Conservation (phyloP, 1,140 invertebrate species). For the Atta colombica region DNA sequence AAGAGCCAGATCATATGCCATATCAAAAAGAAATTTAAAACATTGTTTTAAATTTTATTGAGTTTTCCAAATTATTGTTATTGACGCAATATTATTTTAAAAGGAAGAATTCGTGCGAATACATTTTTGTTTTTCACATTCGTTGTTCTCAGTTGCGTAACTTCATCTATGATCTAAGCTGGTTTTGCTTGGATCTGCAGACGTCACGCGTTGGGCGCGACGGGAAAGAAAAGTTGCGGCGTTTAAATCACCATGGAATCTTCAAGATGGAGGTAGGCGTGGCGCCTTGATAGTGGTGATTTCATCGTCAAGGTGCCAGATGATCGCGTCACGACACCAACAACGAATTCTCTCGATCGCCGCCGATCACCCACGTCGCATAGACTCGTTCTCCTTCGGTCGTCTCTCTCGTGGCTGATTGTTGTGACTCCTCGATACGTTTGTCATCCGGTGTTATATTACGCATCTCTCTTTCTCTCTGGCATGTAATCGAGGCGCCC, state of each 20-base stretch:
- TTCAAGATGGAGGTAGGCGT: conserved; percentile 43
- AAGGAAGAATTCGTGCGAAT: not conserved
- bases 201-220: not conserved
- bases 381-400: conserved; percentile 1
- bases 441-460: conserved; percentile 85
- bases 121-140: not conserved
- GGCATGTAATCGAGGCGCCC: conserved; percentile 71
- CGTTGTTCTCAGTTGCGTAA: not conserved
- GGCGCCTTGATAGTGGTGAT: conserved; percentile 28
- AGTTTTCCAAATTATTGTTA: not conserved
- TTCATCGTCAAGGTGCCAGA: conserved; percentile 48
- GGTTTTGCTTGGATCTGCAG: not conserved
- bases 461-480: conserved; percentile 39
- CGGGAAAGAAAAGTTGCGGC: conserved; percentile 36
- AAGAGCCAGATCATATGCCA: too few relatives aligned
- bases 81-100: not conserved
- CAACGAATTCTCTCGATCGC: conserved; percentile 30
- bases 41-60: not conserved
- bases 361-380: conserved; percentile 72
- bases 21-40: too few relatives aligned
- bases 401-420: conserved; percentile 59
- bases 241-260: conserved; percentile 49
- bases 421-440: conserved; percentile 83
- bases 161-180: not conserved
- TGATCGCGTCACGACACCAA: conserved; percentile 54